Conservation (phyloP, 2,113 vertebrate species). For the Syrrhaptes paradoxus region DNA sequence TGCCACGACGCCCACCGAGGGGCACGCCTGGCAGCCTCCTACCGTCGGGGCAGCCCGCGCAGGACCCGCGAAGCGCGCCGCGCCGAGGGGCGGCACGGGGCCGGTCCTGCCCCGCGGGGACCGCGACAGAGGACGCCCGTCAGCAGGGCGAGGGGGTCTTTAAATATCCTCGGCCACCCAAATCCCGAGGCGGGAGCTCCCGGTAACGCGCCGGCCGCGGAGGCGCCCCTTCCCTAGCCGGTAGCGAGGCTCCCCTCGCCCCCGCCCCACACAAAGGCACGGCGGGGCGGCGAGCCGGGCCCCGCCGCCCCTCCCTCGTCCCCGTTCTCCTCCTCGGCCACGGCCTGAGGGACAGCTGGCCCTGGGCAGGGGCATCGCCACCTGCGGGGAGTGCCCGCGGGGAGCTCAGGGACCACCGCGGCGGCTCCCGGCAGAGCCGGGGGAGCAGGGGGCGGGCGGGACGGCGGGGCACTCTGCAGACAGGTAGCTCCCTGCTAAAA, state of each 20-base stretch:
- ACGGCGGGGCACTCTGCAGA: not conserved
- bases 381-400: not conserved
- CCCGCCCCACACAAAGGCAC: constrained; percentile 10
- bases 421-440: not conserved
- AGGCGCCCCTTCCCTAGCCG: not conserved
- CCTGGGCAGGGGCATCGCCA: not conserved
- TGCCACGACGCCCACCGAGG: not conserved
- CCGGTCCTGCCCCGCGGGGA: not conserved
- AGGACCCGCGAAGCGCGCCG: not conserved
- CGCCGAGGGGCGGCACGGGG: not conserved
- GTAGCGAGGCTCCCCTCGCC: not conserved
- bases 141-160: not conserved
- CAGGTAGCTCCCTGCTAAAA: constrained; percentile 30
- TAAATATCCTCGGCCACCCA: not conserved
- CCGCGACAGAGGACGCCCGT: not conserved
- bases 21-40: not conserved
- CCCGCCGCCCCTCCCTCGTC: not conserved
- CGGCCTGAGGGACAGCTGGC: not conserved
- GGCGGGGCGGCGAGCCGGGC: not conserved
- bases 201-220: not conserved
- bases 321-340: not conserved
- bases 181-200: not conserved
- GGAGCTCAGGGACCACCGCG: not conserved
- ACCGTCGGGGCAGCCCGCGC: not conserved
- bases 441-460: not conserved